These are phyloP conservation scores for Rhea americana DNA, from an alignment of 2,113 vertebrate genomes.

Conservation along the genomic window DNA sequence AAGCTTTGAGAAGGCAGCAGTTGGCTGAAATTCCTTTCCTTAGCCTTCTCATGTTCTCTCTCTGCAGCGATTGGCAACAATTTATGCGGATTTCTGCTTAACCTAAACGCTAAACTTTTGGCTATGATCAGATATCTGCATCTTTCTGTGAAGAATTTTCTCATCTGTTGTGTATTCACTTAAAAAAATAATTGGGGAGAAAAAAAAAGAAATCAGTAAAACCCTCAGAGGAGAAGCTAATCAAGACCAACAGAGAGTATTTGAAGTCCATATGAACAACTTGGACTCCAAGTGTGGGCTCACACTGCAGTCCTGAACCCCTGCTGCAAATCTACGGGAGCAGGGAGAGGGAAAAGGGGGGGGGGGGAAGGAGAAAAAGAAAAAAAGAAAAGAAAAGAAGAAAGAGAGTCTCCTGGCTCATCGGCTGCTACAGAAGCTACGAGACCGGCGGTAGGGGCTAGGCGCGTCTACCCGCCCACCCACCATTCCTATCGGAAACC, in stretches of 20 bases:
- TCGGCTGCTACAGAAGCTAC: not conserved
- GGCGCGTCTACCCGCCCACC: no score
- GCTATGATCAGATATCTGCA: not conserved
- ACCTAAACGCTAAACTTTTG: not conserved
- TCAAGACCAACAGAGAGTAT: not conserved
- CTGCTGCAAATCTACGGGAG: not conserved
- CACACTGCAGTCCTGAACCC: not conserved
- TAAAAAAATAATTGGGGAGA: not conserved
- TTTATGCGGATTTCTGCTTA: not conserved
- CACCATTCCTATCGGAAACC: accelerated
- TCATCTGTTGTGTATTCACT: not conserved
- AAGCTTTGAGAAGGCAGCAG: not conserved
- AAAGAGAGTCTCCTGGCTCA: accelerated
- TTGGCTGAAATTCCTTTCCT: slow-evolving; percentile 29
- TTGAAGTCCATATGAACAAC: not conserved
- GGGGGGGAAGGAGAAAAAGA: no score
- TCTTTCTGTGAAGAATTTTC: not conserved
- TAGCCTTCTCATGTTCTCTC: not conserved
- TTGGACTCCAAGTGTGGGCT: accelerated
- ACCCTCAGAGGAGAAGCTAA: not conserved
- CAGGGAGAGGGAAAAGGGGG: no score
- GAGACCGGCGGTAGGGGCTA: accelerated
- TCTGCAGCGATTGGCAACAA: not conserved
- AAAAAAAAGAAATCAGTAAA: not conserved
- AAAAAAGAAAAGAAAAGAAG: no score